These are phyloP conservation scores for Phenganax marumi DNA, from an alignment of 92 coral and sea anemone genomes.

Conservation along the genomic window DNA sequence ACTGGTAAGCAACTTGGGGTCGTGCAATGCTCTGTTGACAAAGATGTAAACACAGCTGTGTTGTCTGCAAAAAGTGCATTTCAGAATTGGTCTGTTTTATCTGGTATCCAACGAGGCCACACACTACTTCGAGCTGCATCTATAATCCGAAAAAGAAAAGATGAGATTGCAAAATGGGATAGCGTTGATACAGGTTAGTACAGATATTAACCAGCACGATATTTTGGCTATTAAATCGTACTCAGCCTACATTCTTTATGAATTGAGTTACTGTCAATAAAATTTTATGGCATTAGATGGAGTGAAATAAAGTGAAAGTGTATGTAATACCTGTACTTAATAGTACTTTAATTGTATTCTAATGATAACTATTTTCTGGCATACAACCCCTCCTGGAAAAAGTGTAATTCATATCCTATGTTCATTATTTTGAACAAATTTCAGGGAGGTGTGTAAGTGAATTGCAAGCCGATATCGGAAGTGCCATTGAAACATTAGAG, in stretches of 20 bases:
- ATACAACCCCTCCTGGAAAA: too few relatives aligned
- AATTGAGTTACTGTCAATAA: too few relatives aligned
- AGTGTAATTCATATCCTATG: too few relatives aligned
- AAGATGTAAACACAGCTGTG: conserved; percentile 75
- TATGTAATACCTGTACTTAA: too few relatives aligned
- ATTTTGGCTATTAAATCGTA: background rate
- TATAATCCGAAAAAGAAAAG: conserved; percentile 66
- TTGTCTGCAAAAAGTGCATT: conserved; percentile 68
- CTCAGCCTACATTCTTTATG: background rate
- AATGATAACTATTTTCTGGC: too few relatives aligned
- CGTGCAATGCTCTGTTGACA: conserved; percentile 73
- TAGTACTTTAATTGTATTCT: too few relatives aligned
- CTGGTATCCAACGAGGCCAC: conserved; percentile 77
- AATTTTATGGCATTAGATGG: too few relatives aligned
- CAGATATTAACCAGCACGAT: background rate
- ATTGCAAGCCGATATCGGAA: conserved; percentile 74
- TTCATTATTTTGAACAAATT: background rate
- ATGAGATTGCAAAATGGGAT: conserved; percentile 73
- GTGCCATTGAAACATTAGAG: conserved; percentile 83
- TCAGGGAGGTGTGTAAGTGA: conserved; percentile 85
- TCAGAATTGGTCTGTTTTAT: conserved; percentile 70
- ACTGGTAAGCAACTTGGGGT: conserved; percentile 77
- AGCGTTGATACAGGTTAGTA: conserved; percentile 77
- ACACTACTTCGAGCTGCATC: conserved; percentile 69
- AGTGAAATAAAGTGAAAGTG: too few relatives aligned